phyloP scores from a whole-genome alignment of 2,888 invertebrate species.

The Chaitophorus viminalis region DNA sequence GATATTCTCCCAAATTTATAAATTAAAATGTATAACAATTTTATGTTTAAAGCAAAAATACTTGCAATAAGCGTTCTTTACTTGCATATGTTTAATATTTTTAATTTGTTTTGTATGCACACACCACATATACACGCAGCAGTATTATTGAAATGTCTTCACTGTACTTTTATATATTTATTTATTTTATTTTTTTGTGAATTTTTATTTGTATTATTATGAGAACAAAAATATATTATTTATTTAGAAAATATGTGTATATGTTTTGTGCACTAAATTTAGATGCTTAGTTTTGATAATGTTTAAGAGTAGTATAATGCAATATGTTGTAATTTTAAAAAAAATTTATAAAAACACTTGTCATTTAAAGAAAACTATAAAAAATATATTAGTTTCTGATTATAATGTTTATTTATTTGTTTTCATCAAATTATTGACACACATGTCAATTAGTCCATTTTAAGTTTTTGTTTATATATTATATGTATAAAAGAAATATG shows the following conservation, averaged over 20 bases:
- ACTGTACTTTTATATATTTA: slow-evolving; percentile 21
- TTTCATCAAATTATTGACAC: background rate
- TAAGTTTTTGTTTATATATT: no score
- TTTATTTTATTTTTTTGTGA: slow-evolving; percentile 30
- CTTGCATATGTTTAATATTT: slow-evolving; percentile 45
- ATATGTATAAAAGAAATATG: no score
- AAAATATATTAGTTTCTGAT: slow-evolving; percentile 53
- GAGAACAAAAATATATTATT: slow-evolving; percentile 55
- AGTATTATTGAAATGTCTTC: slow-evolving; percentile 59
- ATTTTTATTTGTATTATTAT: slow-evolving; percentile 45
- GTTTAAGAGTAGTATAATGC: slow-evolving; percentile 52
- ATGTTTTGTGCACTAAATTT: slow-evolving; percentile 60
- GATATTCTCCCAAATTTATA: slow-evolving; percentile 44
- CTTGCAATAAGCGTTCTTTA: slow-evolving; percentile 46
- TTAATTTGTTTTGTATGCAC: slow-evolving; percentile 57
- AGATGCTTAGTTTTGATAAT: slow-evolving; percentile 60
- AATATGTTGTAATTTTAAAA: slow-evolving; percentile 57
- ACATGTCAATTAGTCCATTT: no score
- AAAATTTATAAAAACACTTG: slow-evolving; percentile 50
- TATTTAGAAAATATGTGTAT: slow-evolving; percentile 59
- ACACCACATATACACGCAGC: slow-evolving; percentile 45
- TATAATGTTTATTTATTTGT: slow-evolving; percentile 13
- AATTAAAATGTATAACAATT: slow-evolving; percentile 39
- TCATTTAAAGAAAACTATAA: slow-evolving; percentile 56
- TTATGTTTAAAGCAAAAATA: slow-evolving; percentile 42